A percentile compares a stretch with the other conserved stretches of the same genome.
Conservation (phyloP, 2,888 invertebrate species). For the Alsophila aescularia region DNA sequence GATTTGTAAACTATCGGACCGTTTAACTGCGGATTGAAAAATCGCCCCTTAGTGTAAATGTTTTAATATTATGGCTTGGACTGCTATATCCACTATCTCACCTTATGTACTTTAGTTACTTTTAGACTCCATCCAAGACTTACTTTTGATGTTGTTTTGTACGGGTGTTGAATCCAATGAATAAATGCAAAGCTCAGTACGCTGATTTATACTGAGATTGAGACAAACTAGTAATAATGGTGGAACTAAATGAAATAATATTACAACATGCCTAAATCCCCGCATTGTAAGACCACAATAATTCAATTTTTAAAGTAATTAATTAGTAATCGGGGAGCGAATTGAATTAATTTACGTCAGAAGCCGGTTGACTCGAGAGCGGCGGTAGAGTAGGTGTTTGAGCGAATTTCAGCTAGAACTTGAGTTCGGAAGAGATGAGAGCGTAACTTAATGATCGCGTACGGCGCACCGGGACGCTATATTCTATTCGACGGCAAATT, state of each 20-base stretch:
- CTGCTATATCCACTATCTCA: too few species aligned
- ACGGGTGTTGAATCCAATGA: too few species aligned
- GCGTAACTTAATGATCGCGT: constrained; percentile 78
- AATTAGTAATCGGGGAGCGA: constrained; percentile 40
- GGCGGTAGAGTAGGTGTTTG: constrained; percentile 52
- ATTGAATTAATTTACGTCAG: constrained; percentile 52
- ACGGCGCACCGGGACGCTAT: constrained; percentile 73
- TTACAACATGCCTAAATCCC: constrained; percentile 6
- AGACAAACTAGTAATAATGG: neutral
- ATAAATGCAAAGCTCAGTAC: too few species aligned
- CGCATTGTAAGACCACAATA: constrained; percentile 8
- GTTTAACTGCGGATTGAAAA: too few species aligned
- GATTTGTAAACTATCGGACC: too few species aligned
- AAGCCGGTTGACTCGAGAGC: constrained; percentile 47
- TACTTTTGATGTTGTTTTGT: too few species aligned
- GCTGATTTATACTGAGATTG: neutral
- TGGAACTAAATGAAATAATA: neutral
- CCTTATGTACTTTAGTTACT: neutral
- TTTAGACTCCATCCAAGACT: too few species aligned
- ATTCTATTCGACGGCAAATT: constrained; percentile 79
- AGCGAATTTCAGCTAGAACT: constrained; percentile 59
- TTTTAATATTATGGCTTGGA: too few species aligned
- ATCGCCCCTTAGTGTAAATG: too few species aligned
- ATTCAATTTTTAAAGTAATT: constrained; percentile 37
- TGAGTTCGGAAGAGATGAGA: constrained; percentile 54